Evolutionary conservation across 2,113 vertebrate species (phyloP), one percentile per base, ranked within the genome.

Genomic region (Conger conger): DNA sequence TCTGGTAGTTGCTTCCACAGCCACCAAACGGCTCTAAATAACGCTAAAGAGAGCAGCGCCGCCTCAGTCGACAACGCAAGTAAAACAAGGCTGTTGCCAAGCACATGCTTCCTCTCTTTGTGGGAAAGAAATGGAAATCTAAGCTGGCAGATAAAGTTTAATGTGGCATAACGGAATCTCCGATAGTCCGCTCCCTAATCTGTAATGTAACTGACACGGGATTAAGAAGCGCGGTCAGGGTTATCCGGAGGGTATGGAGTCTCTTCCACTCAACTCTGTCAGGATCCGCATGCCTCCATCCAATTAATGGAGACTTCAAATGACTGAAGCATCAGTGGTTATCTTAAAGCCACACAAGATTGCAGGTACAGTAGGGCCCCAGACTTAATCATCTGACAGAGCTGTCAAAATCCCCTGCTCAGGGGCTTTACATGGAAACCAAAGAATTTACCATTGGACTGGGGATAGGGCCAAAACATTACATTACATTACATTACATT

Each of bases 311-410:
- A 87, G 90, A 92, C 92, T 93, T 94, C 90, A 94, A 91, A 94
- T 94, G 92, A 92, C 89, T 94, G 93, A 93, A 93, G 92, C 92
- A 86, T 88, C 88, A 85, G 91, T 92, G 92, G 88, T 93, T 88
- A 90, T 90, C 80, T 79, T 79, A 90, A 92, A 93, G 92, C 88
- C 90, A 13, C 86, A 88, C 80, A 89, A 91, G 92, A 89, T 93
- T 93, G 93, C 93, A 95, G 93, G 92, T 93, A 94, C 90, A 90
- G 90, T 89, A 90, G 89, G 92, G 92, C 92, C 93, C 93, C 94
- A 94, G 91, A 87, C 92, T 89, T 88, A 87, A 84, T 93, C 91
- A 92, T 93, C 93, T 33, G 92, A 89, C 92, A 68, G 86, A 16
- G 89, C 92, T 92, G 90, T 93, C 92, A 92, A 92, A 94, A 92